These are phyloP conservation scores for Narcine bancroftii DNA, from an alignment of 2,113 vertebrate species.

Conservation along the genomic window DNA sequence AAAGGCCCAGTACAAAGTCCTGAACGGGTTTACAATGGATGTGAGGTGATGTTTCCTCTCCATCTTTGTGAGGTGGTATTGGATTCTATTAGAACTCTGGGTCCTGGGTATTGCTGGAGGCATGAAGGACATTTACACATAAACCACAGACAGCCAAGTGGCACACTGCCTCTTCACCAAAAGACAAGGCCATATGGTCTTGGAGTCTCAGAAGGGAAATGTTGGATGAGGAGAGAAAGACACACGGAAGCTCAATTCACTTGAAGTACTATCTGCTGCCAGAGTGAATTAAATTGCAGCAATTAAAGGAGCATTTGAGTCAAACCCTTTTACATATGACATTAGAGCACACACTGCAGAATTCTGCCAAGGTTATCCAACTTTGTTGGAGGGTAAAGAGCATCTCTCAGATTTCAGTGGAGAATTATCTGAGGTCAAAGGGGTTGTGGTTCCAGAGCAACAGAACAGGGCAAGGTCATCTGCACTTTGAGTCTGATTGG, in stretches of 20 bases:
- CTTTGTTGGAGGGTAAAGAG: not conserved
- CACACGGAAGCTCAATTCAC: conserved; percentile 9
- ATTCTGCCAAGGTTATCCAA: not conserved
- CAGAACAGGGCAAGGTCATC: too few relatives aligned
- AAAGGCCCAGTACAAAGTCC: too few relatives aligned
- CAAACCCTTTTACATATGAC: not conserved
- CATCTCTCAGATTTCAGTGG: not conserved
- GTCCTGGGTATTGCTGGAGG: not conserved
- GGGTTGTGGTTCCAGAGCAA: not conserved
- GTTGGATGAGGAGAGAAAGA: not conserved
- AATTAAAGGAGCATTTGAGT: not conserved
- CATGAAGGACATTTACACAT: not conserved
- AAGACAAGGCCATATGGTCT: not conserved
- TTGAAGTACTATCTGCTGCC: not conserved
- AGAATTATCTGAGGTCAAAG: not conserved
- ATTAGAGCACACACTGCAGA: not conserved
- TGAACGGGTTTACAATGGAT: not conserved
- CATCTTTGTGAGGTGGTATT: not conserved
- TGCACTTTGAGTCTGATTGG: too few relatives aligned
- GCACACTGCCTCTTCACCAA: not conserved
- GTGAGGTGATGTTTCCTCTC: not conserved
- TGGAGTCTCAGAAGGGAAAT: not conserved
- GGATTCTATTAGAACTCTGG: not conserved
- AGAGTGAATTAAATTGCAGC: not conserved
- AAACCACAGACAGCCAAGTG: not conserved